phyloP scores from a whole-genome alignment of 2,888 invertebrate genomes.

The Exephanes ischioxanthus region DNA sequence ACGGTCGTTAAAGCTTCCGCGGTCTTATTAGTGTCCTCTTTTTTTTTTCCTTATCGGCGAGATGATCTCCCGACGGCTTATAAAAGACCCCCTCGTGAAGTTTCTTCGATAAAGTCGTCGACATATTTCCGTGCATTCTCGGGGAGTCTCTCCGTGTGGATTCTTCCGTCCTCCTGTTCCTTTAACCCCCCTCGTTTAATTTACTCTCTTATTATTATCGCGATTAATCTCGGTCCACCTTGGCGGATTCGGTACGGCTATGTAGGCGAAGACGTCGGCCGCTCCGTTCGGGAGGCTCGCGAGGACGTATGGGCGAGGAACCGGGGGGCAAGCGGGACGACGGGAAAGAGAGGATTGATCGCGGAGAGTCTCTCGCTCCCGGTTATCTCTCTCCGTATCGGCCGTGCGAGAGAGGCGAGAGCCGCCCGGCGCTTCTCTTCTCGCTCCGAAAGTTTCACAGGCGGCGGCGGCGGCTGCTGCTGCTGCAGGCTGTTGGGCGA shows the following conservation, averaged over 20 bases:
- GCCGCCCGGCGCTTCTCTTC: constrained; percentile 73
- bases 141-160: constrained; percentile 6
- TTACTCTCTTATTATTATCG: constrained; percentile 28
- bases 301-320: constrained; percentile 52
- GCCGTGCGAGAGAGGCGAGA: constrained; percentile 67
- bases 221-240: constrained; percentile 17
- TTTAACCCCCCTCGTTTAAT: not conserved
- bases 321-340: constrained; percentile 49
- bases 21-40: not conserved
- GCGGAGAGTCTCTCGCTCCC: constrained; percentile 56
- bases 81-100: not conserved
- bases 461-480: constrained; percentile 58
- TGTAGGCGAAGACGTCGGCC: not conserved
- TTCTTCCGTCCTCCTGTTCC: not conserved
- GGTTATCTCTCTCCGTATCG: constrained; percentile 27
- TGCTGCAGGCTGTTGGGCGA: constrained; percentile 64
- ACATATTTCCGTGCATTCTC: constrained; percentile 29
- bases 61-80: not conserved
- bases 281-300: constrained; percentile 14
- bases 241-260: not conserved
- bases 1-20: not conserved
- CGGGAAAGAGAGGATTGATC: constrained; percentile 66
- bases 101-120: constrained; percentile 14
- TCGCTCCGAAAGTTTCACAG: constrained; percentile 74
- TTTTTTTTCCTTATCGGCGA: not conserved